These are phyloP conservation scores for Micrastur ruficollis DNA, from an alignment of 2,797 vertebrate genomes.

Conservation along the genomic window DNA sequence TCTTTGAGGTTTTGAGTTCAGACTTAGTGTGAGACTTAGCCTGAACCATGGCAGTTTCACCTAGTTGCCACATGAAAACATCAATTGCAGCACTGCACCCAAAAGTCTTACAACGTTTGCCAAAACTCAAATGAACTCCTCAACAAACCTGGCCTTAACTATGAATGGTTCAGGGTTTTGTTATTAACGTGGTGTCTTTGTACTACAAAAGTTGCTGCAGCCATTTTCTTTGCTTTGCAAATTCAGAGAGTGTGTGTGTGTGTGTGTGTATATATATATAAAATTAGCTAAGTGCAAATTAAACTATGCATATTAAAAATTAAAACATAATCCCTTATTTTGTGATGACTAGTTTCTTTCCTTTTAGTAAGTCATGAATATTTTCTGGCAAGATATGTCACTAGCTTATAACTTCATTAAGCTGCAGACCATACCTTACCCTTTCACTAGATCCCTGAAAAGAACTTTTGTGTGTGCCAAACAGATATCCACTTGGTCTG, in stretches of 20 bases:
- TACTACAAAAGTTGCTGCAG: neutral
- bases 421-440: constrained; percentile 60
- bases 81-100: neutral
- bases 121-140: constrained; percentile 10
- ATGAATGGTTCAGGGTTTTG: neutral
- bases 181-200: constrained; percentile 15
- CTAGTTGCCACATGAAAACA: constrained; percentile 1
- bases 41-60: constrained; percentile 14
- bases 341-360: neutral
- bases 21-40: neutral
- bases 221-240: neutral
- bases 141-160: constrained; percentile 9
- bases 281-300: neutral
- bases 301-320: neutral
- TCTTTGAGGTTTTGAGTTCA: constrained; percentile 15
- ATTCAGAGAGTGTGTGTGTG: neutral
- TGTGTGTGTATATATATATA: too few species aligned
- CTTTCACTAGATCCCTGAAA: constrained; percentile 61
- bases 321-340: neutral
- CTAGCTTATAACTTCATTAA: constrained; percentile 67
- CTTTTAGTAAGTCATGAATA: constrained; percentile 14
- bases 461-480: constrained; percentile 65
- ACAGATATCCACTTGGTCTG: constrained; percentile 63
- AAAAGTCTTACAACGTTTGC: neutral
- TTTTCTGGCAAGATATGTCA: constrained; percentile 65